Evolutionary conservation across 1,140 invertebrate genomes (phyloP).

Genomic region (Telenomus remus): DNA sequence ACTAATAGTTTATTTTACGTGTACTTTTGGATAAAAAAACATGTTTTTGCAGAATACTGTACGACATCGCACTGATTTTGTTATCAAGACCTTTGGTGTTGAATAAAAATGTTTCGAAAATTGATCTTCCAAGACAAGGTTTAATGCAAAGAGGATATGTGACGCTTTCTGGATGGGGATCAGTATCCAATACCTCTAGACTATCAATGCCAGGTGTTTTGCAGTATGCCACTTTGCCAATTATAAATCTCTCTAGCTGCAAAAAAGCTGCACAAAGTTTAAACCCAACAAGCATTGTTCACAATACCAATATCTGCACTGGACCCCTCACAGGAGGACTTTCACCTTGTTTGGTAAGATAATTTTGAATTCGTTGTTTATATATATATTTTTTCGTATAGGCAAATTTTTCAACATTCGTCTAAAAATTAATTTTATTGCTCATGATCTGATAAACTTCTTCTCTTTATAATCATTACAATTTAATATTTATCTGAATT

Average conservation of each 20-base stretch:
- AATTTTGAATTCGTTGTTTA: not conserved
- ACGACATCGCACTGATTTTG: too few relatives aligned
- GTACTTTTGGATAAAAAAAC: too few relatives aligned
- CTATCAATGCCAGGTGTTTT: conserved; percentile 53
- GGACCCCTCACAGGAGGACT: conserved; percentile 77
- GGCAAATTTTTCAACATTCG: too few relatives aligned
- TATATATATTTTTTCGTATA: not conserved
- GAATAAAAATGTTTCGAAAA: conserved; percentile 74
- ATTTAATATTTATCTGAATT: too few relatives aligned
- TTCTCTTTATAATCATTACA: too few relatives aligned
- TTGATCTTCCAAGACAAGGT: conserved; percentile 22
- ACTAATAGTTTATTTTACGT: too few relatives aligned
- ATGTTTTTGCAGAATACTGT: too few relatives aligned
- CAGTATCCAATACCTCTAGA: conserved; percentile 22
- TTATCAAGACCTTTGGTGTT: conserved; percentile 71
- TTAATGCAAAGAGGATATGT: conserved; percentile 19
- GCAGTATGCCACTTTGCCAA: conserved; percentile 59
- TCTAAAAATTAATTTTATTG: too few relatives aligned
- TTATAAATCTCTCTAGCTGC: conserved; percentile 60
- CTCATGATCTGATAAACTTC: too few relatives aligned
- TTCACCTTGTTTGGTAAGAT: conserved; percentile 77
- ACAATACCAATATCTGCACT: conserved; percentile 77
- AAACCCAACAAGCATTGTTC: conserved; percentile 57
- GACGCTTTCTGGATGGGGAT: conserved; percentile 56
- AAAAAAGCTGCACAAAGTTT: conserved; percentile 50